Evolutionary conservation across 2,888 invertebrate species (phyloP).

Genomic region (Trachelus troglodyta): DNA sequence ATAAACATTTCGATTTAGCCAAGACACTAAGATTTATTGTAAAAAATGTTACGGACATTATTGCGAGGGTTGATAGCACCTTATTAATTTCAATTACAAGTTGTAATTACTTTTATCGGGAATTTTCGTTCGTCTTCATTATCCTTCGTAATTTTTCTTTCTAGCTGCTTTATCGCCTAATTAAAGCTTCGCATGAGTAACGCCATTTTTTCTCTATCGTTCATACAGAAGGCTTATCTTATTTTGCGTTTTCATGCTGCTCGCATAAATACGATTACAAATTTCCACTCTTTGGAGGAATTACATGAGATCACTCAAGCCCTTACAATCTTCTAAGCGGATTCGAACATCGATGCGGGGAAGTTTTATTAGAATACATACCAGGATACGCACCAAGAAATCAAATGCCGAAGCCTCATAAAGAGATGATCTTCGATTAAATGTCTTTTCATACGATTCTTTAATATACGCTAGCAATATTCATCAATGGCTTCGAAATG

Average conservation of each 20-base stretch:
- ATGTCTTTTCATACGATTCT: slow-evolving; percentile 7
- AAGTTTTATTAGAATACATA: background rate
- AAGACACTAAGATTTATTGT: background rate
- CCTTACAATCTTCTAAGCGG: background rate
- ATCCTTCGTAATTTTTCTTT: background rate
- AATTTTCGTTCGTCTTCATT: background rate
- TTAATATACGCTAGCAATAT: background rate
- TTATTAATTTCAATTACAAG: background rate
- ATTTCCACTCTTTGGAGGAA: background rate
- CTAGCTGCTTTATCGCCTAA: background rate
- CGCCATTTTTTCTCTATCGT: background rate
- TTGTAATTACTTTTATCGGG: background rate
- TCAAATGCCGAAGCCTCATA: background rate
- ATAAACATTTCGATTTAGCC: slow-evolving; percentile 38
- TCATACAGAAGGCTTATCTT: no score
- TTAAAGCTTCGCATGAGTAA: background rate
- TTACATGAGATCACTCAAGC: background rate
- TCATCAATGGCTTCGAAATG: background rate
- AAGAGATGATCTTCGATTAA: slow-evolving; percentile 13
- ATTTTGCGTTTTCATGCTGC: background rate
- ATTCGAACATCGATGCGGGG: background rate
- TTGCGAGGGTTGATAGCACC: background rate
- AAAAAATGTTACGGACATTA: background rate
- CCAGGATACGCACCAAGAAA: background rate
- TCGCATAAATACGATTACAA: background rate